Percentiles rank a stretch among this genome's conserved stretches.
Evolutionary conservation across 2,797 vertebrate species (phyloP).

Genomic region (Iguana delicatissima): DNA sequence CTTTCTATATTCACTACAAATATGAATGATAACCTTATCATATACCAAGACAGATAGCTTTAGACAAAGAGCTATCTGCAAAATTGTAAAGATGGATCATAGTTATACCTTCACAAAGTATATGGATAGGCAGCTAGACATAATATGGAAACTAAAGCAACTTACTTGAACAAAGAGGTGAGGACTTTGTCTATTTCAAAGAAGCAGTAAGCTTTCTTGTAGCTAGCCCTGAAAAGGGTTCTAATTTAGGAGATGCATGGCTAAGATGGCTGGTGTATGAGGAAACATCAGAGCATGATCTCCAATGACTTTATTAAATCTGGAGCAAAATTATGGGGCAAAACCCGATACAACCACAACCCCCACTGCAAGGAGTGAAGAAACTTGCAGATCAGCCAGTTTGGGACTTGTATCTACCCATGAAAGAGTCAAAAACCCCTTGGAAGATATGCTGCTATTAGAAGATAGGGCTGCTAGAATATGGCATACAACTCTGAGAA

Average conservation of each 20-base stretch:
- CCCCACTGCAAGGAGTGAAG: no score
- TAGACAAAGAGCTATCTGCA: constrained; percentile 76
- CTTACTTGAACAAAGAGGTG: constrained; percentile 67
- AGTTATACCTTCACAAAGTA: constrained; percentile 73
- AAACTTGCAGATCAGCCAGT: no score
- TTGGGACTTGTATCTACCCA: no score
- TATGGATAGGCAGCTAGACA: constrained; percentile 50
- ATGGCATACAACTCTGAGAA: no score
- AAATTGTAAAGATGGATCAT: constrained; percentile 71
- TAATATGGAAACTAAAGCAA: constrained; percentile 70
- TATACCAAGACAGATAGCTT: constrained; percentile 67
- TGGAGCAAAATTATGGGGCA: no score
- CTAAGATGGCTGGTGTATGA: no score
- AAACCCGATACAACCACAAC: no score
- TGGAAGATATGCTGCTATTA: no score
- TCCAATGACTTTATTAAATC: neutral
- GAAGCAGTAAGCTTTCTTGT: constrained; percentile 38
- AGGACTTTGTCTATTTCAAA: constrained; percentile 70
- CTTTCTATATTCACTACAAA: constrained; percentile 69
- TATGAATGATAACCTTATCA: constrained; percentile 71
- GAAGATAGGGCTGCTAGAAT: no score
- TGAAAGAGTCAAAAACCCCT: no score
- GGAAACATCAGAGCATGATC: neutral
- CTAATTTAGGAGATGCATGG: neutral
- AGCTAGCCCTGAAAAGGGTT: constrained; percentile 41